These are phyloP conservation scores for Syritta pipiens DNA, from an alignment of 2,888 invertebrate species.

Conservation along the genomic window DNA sequence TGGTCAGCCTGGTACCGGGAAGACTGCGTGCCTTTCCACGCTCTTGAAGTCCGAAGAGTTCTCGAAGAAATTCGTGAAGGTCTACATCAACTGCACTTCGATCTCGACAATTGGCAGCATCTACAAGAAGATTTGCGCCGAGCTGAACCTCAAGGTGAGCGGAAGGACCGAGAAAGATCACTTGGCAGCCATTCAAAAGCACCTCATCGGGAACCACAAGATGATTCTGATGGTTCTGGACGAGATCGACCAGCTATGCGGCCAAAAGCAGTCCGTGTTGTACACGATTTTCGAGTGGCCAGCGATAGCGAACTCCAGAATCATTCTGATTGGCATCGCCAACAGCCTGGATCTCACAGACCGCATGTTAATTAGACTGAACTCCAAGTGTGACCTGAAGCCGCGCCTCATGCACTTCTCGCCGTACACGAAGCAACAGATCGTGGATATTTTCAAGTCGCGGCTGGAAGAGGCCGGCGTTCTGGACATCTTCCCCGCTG, in stretches of 20 bases:
- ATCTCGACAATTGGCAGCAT: constrained; percentile 91
- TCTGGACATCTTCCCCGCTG: constrained; percentile 86
- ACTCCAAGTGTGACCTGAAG: constrained; percentile 86
- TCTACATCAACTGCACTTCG: constrained; percentile 91
- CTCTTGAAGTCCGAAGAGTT: constrained; percentile 84
- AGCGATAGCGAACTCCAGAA: constrained; percentile 82
- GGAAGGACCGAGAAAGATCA: constrained; percentile 85
- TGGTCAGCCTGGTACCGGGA: constrained; percentile 97
- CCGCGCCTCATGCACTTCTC: constrained; percentile 92
- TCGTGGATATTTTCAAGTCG: constrained; percentile 90
- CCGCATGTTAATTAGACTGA: constrained; percentile 91
- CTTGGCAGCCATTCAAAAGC: constrained; percentile 84
- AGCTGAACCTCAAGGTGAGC: constrained; percentile 82
- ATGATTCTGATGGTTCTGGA: constrained; percentile 93
- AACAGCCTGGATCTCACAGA: constrained; percentile 98
- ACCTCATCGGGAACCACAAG: constrained; percentile 84
- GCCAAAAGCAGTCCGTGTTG: constrained; percentile 88
- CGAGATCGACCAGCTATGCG: constrained; percentile 96
- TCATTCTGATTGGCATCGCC: constrained; percentile 94
- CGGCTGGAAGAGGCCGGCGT: constrained; percentile 87
- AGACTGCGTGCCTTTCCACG: constrained; percentile 92
- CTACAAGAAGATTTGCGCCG: constrained; percentile 87
- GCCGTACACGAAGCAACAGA: constrained; percentile 94
- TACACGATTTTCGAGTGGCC: constrained; percentile 98
- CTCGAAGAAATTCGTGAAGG: constrained; percentile 80